Evolutionary conservation across 2,113 vertebrate species (phyloP), one percentile per base, ranked within the genome.

Genomic region (Elephantulus edwardii): DNA sequence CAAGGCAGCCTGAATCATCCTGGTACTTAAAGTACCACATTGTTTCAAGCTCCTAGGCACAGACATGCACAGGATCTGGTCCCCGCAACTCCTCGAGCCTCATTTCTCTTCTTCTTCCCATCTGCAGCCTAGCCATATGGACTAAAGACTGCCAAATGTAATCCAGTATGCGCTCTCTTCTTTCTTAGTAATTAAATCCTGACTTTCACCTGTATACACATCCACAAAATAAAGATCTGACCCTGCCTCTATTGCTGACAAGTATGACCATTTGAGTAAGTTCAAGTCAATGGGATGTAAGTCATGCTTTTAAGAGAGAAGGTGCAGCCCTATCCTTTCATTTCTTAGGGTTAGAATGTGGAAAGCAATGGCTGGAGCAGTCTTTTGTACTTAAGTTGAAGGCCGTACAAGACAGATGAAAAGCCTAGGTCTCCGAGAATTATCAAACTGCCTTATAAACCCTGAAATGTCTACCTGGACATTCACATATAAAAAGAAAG

Each of bases 151-250:
- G 30, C 62, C 16, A 64, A 64, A n/a, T 35, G 26, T 66, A 35
- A 66, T n/a, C n/a, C n/a, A 33, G 64, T 66, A 20, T 66, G 6
- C 35, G 16, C 2, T 66, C 64, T 66, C 26, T 46, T 86, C 44
- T 82, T 82, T 28, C 54, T 87, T 50, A 76, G 68, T 56, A 77
- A 91, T 77, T 83, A 50, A 68, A 89, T n/a, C 7, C 66, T 86
- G 28, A 35, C 30, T 83, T 60, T 87, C 58, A 64, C 58, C 33
- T 72, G 52, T 80, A 71, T 80, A 83, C 77, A 79, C 2, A 22
- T 44, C 14, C 42, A 44, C 10, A n/a, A 48, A 89, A 90, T 62
- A 79, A 81, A 16, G 66, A 56, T 42, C 42, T 50, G 77, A 83
- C 35, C 68, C 56, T 33, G 78, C 8, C 30, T 84, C 40, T 50